A percentile compares a stretch with the other conserved stretches of the same genome.
These are phyloP conservation scores for Chloroceryle inda DNA, from an alignment of 2,797 vertebrate species.

Conservation along the genomic window DNA sequence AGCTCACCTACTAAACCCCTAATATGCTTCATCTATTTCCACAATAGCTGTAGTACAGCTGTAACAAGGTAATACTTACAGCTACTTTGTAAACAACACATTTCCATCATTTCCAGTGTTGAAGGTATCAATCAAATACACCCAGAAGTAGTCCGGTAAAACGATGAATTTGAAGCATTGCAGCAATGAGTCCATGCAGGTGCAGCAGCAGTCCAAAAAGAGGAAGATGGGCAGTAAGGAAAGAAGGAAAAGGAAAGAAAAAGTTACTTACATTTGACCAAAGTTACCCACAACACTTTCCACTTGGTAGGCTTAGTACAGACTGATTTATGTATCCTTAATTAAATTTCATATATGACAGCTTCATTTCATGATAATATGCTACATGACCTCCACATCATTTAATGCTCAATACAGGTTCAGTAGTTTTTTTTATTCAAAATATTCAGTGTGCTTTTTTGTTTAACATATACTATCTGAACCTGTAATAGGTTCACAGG, in stretches of 20 bases:
- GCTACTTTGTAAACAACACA: constrained; percentile 86
- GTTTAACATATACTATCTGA: neutral
- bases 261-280: constrained; percentile 83
- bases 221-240: neutral
- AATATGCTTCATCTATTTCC: neutral
- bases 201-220: constrained; percentile 59
- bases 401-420: neutral
- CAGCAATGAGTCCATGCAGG: constrained; percentile 8
- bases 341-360: neutral
- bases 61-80: constrained; percentile 82
- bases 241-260: constrained; percentile 52
- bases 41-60: neutral
- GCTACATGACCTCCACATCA: neutral
- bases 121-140: constrained; percentile 51
- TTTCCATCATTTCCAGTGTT: constrained; percentile 75
- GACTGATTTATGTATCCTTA: neutral
- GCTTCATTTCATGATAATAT: neutral
- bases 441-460: neutral
- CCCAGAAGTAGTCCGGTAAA: constrained; percentile 59
- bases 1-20: neutral
- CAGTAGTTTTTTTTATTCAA: neutral
- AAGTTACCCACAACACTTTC: neutral
- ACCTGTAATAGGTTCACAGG: neutral
- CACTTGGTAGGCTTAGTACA: neutral
- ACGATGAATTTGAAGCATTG: constrained; percentile 53